Conservation (phyloP, 2,113 vertebrate species). For the Cavia aperea region DNA sequence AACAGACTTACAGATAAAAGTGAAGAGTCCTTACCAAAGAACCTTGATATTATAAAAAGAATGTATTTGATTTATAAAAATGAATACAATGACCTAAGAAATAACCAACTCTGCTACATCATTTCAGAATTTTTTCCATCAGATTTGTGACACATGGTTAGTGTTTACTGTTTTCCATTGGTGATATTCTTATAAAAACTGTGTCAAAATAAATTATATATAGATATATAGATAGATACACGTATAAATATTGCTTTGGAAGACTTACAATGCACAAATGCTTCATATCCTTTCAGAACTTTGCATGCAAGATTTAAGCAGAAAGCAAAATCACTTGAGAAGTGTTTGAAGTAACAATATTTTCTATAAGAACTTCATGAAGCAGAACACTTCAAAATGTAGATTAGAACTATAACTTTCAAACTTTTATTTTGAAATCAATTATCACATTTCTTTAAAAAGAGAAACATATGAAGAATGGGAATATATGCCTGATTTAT, state of each 20-base stretch:
- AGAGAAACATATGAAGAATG: not conserved
- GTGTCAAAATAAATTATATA: not conserved
- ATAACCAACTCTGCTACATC: not conserved
- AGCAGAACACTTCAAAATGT: not conserved
- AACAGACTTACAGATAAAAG: not conserved
- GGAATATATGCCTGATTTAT: not conserved
- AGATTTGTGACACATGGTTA: not conserved
- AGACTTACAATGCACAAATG: not conserved
- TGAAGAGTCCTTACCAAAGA: not conserved
- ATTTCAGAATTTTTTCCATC: not conserved
- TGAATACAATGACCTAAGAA: not conserved
- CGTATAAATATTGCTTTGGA: not conserved
- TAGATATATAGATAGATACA: not conserved
- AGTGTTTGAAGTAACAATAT: not conserved
- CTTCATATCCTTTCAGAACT: not conserved
- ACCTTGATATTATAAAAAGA: not conserved
- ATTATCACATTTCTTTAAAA: not conserved
- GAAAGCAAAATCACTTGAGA: not conserved
- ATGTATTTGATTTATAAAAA: not conserved
- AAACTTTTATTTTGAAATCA: conserved; percentile 8
- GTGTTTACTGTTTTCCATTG: not conserved
- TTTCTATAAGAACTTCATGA: not conserved
- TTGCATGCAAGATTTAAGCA: not conserved
- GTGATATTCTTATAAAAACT: not conserved
- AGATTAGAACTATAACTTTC: not conserved